Base-by-base conservation (phyloP, 2,888 invertebrate genomes). In the Tyria jacobaeae region DNA sequence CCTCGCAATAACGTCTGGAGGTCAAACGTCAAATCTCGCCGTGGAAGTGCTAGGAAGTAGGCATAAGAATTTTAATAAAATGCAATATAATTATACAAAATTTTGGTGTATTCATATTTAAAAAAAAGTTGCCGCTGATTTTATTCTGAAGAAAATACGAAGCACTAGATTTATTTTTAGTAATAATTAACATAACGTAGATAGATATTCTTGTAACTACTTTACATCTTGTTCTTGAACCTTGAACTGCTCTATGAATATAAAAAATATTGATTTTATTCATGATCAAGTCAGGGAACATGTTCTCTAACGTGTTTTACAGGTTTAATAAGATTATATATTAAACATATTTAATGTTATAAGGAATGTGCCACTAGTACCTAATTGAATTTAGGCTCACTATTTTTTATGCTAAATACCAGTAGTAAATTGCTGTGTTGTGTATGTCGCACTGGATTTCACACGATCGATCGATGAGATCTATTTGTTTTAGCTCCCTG, bases 281-380 rank as follows among this genome's bases (percentile, higher is more conserved):
- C 17, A 17, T 27, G 53, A 54, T 31, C 44, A 34, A 31, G 31
- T 55, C 44, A 44, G 21, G 12, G 9, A 44, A 44, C 44, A 44
- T 44, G 31, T 55, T 17, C 21, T 35, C 0, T 44, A 54, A 55
- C 55, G 7, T 12, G 44, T 55, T 34, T 34, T 10, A 31, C 44
- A 55, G 25, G 31, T 21, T 31, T 24, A 44, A 44, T 55, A 17
- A 34, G 17, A 34, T 39, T 39, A 14, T 41, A 35, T 51, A 35
- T 5, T 24, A 51, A 24, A 21, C 21, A 21, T 44, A 60, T 62
- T 63, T 61, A 57, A 68, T n/a, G 53, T 50, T 57, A 52, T 66
- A 64, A 48, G 56, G 48, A 55, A 60, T 60, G 55, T 21, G 61
- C 35, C 35, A 47, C 52, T 44, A 57, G 49, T 27, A 31, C 47